phyloP scores from a whole-genome alignment of 2,888 invertebrate genomes.

The Elysia crispata region DNA sequence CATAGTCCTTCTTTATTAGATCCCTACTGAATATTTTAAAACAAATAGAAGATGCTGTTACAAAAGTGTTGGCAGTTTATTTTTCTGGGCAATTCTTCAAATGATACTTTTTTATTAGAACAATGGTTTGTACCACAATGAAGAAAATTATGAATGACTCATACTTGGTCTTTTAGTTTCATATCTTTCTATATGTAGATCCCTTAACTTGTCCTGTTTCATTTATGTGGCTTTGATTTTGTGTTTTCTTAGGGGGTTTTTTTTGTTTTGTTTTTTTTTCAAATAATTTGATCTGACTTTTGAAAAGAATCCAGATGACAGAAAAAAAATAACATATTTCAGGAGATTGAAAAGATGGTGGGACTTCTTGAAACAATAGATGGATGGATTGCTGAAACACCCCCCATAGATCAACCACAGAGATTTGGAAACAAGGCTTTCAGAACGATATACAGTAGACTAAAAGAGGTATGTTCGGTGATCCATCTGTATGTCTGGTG shows the following conservation, averaged over 20 bases:
- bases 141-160: too few relatives aligned
- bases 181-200: too few relatives aligned
- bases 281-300: not conserved
- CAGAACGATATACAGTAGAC: slow-evolving; percentile 86
- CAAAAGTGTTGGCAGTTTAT: too few relatives aligned
- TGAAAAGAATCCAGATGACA: too few relatives aligned
- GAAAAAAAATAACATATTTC: slow-evolving; percentile 40
- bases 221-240: slow-evolving; percentile 5
- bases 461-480: slow-evolving; percentile 83
- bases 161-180: too few relatives aligned
- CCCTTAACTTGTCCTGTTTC: too few relatives aligned
- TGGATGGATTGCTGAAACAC: slow-evolving; percentile 87
- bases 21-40: too few relatives aligned
- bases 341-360: slow-evolving; percentile 79
- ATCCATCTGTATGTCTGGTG: too few relatives aligned
- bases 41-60: too few relatives aligned
- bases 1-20: too few relatives aligned
- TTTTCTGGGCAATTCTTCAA: not conserved
- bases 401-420: slow-evolving; percentile 94
- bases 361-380: slow-evolving; percentile 85
- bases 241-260: not conserved
- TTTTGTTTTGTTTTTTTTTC: not conserved
- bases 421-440: slow-evolving; percentile 98
- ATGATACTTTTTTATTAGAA: not conserved
- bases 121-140: too few relatives aligned